Evolutionary conservation across 2,888 invertebrate genomes (phyloP), one percentile per base, ranked within the genome.

Genomic region (Ditylenchus weischeri): DNA sequence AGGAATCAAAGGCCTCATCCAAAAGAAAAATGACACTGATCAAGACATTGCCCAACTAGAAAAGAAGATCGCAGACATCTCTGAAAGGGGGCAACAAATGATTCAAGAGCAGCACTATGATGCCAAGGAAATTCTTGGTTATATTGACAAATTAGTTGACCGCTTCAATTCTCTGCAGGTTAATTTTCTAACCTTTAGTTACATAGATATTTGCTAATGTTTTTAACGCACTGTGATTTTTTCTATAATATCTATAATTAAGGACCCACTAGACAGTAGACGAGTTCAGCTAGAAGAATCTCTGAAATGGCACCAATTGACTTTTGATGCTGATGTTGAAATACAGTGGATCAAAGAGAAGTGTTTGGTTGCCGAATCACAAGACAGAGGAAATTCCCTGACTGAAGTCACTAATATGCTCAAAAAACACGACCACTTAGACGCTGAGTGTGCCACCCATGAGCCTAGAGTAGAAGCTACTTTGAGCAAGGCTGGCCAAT

Each of bases 281-380:
- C 87, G 90, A 11, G 89, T 88, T 63, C 90, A 90, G 38, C 86
- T 98, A 35, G 91, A 92, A 79, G 92, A 94, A 83, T 92, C 94
- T 0, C 88, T 90, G 59, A 90, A 91, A 75, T 89, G 90, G 83
- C 93, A 95, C 85, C 92, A 94, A 84, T 93, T 94, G 84, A 90
- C 90, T 2, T 93, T 94, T 79, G 93, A 94, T 82, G 88, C 94
- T 59, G 90, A 92, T 60, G 90, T 90, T 0, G 95, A 98, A 84
- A 86, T 92, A 78, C 92, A 91, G 82, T 98, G 96, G 96, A 90
- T 96, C 73, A 89, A 89, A 50, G 95, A 95, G 84, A 91, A 93
- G 70, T 84, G 89, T 74, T 90, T 91, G 0, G 88, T 90, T 0
- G 93, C 92, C 0, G 87, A 89, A 0, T 90, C 91, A 0, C 81